Percentiles rank a stretch among this genome's conserved stretches.
Evolutionary conservation across 2,797 vertebrate species (phyloP).

Genomic region (Alosa sapidissima): DNA sequence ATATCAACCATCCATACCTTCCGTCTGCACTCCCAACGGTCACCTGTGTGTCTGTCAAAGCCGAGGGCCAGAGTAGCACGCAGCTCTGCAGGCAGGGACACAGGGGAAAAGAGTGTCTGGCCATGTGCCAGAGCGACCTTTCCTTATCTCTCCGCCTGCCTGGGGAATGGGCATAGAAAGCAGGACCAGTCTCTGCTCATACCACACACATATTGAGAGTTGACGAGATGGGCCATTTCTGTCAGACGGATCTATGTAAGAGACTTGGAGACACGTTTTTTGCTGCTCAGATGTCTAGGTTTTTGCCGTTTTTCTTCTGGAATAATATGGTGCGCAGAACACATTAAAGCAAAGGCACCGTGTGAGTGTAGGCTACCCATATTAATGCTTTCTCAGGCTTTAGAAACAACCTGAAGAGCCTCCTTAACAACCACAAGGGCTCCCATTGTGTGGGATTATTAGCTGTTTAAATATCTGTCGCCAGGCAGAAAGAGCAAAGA

Average conservation of each 20-base stretch:
- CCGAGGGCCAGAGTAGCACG: neutral
- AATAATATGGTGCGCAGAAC: neutral
- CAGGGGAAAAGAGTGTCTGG: slow-evolving; percentile 1
- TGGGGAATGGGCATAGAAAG: neutral
- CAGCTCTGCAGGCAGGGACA: neutral
- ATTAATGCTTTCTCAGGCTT: slow-evolving; percentile 15
- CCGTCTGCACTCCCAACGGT: neutral
- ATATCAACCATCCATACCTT: neutral
- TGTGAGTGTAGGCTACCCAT: neutral
- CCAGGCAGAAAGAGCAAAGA: neutral
- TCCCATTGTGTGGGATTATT: slow-evolving; percentile 19
- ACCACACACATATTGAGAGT: slow-evolving; percentile 30
- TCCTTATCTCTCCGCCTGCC: neutral
- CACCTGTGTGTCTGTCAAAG: neutral
- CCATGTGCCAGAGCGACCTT: neutral
- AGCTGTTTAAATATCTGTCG: neutral
- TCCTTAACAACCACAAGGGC: neutral
- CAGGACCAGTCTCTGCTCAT: slow-evolving; percentile 36
- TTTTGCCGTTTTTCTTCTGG: neutral
- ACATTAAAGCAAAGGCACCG: neutral
- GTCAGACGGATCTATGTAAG: slow-evolving; percentile 42
- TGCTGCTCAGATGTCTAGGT: slow-evolving; percentile 36
- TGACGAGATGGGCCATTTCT: slow-evolving; percentile 31
- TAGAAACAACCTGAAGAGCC: neutral
- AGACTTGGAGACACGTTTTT: slow-evolving; percentile 39